Conservation (phyloP, 2,797 vertebrate genomes). For the Dendrocincla tyrannina region DNA sequence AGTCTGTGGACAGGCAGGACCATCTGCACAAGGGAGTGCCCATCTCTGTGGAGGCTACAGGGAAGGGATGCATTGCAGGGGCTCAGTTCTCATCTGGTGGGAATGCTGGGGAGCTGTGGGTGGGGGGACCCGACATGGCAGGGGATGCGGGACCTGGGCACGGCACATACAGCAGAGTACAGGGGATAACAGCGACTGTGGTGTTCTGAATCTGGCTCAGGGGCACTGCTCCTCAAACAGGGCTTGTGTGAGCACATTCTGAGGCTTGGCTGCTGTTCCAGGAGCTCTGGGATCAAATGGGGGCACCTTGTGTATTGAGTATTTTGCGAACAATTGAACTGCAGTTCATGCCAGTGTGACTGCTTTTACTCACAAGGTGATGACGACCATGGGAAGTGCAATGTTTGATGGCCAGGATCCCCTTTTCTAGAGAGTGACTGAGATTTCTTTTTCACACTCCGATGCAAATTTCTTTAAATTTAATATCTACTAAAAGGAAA, state of each 20-base stretch:
- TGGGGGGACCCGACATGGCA: fast-evolving
- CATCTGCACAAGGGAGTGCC: background rate
- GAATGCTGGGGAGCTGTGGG: background rate
- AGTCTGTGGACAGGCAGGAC: background rate
- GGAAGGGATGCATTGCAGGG: background rate
- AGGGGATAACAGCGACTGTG: background rate
- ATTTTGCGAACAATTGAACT: background rate
- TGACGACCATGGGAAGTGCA: background rate
- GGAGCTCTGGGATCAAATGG: background rate
- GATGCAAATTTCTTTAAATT: background rate
- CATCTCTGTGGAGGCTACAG: fast-evolving
- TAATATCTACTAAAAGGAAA: background rate
- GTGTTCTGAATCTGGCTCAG: background rate
- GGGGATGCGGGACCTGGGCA: background rate
- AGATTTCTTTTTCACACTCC: background rate
- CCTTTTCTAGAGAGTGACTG: background rate
- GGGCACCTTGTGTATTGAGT: background rate
- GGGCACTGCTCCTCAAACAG: background rate
- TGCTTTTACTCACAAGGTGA: background rate
- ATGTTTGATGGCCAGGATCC: background rate
- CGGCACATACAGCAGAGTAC: background rate
- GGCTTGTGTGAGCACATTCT: background rate
- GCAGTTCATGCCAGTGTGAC: background rate
- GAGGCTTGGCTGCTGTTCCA: background rate
- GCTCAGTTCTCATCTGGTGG: background rate